Evolutionary conservation across 1,140 invertebrate species (phyloP), one percentile per base, ranked within the genome.

Genomic region (Neodiprion lecontei): DNA sequence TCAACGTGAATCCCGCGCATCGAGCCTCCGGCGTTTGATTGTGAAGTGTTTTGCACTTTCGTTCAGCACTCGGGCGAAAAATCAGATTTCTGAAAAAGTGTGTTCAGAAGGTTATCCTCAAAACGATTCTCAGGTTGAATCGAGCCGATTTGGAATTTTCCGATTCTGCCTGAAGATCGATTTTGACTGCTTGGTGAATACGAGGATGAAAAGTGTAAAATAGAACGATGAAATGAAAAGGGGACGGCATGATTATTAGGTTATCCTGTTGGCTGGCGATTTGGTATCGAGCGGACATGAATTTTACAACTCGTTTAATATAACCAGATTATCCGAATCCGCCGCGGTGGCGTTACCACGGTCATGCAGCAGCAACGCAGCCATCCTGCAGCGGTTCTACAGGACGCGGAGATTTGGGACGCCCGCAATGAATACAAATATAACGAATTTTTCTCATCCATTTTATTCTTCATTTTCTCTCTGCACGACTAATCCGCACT

Each of bases 221-320:
- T 40, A 40, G 5, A 40, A 40, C 5, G 28, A 40, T 40, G 1
- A 40, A 40, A 40, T 40, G 5, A 40, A 40, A 40, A 40, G 28
- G 28, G 28, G 28, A 40, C 28, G 28, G 28, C 5, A 9, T 48
- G 73, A 47, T 53, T 76, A 77, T 78, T 65, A 65, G 71, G 48
- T 73, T 74, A 69, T 53, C 68, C 69, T 53, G 72, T 74, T 78
- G 77, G 73, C 77, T 81, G 73, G 76, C 78, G 77, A 82, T 77
- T 76, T 79, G 71, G 77, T 76, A 81, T 80, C 80, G 77, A 81
- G 79, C 74, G 79, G 80, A 75, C 76, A 82, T 81, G 78, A 81
- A 82, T 80, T 81, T 82, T 81, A 79, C 80, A 81, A 79, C 80
- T 80, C 76, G 80, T 81, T 81, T 79, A 69, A 76, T 72, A 74